A percentile compares a stretch with the other conserved stretches of the same genome.
phyloP scores from a whole-genome alignment of 35 echinoderm and acorn worm genomes.

The Anneissia japonica region DNA sequence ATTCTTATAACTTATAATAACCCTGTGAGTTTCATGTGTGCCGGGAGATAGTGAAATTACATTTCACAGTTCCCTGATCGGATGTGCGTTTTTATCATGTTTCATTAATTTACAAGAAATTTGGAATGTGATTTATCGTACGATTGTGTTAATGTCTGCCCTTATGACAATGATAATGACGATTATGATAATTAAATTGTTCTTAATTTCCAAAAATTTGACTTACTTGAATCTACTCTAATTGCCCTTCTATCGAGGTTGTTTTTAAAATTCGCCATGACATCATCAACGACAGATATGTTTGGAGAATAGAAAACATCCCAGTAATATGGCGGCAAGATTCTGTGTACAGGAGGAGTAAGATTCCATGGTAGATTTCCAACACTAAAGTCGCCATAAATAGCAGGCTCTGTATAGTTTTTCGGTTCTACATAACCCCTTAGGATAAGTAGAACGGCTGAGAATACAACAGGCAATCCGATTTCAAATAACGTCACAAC shows the following conservation, averaged over 20 bases:
- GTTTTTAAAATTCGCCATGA: slow-evolving; percentile 54
- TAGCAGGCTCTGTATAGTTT: slow-evolving; percentile 19
- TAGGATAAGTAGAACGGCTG: slow-evolving; percentile 46
- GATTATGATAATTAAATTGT: too few relatives aligned
- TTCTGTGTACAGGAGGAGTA: not conserved
- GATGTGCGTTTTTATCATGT: too few relatives aligned
- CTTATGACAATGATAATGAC: too few relatives aligned
- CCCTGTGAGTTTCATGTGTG: too few relatives aligned
- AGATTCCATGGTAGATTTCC: slow-evolving; percentile 61
- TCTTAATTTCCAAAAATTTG: too few relatives aligned
- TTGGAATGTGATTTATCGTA: too few relatives aligned
- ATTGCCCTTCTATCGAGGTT: slow-evolving; percentile 27
- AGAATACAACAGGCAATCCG: slow-evolving; percentile 60
- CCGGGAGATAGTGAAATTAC: too few relatives aligned
- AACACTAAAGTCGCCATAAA: slow-evolving; percentile 50
- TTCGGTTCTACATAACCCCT: slow-evolving; percentile 50
- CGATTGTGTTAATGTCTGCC: too few relatives aligned
- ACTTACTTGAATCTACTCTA: not conserved
- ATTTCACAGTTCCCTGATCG: too few relatives aligned
- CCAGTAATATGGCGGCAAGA: slow-evolving; percentile 23
- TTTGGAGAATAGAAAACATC: slow-evolving; percentile 75
- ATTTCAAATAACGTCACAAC: slow-evolving; percentile 66
- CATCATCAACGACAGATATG: slow-evolving; percentile 26
- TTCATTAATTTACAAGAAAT: too few relatives aligned
- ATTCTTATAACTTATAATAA: too few relatives aligned